Conservation (phyloP, 2,797 vertebrate genomes). For the Crossoptilon crossoptilon region DNA sequence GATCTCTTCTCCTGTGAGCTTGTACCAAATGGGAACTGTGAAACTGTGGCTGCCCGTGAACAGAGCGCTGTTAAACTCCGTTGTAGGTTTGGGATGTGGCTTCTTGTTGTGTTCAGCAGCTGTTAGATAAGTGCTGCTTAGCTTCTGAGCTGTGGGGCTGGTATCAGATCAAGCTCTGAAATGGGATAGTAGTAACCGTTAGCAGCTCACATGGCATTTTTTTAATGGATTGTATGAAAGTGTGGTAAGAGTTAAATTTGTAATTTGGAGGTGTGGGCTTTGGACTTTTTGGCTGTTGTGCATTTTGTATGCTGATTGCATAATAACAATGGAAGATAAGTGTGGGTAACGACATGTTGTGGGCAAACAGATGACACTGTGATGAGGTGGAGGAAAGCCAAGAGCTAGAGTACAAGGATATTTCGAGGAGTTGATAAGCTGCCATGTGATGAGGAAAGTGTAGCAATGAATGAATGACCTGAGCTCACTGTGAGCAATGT, state of each 20-base stretch:
- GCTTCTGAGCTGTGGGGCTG: neutral
- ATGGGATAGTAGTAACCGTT: neutral
- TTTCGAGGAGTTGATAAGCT: neutral
- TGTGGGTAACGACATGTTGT: neutral
- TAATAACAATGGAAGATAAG: neutral
- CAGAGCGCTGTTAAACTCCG: rapidly evolving
- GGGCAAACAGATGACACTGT: neutral
- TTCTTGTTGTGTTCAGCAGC: neutral
- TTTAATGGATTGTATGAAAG: neutral
- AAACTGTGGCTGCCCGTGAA: rapidly evolving
- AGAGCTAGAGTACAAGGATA: neutral
- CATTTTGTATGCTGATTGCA: neutral
- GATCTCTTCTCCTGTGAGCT: neutral
- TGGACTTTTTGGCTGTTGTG: neutral
- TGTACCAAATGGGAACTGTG: rapidly evolving
- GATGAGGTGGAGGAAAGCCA: neutral
- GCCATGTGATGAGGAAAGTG: neutral
- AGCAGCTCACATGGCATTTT: neutral
- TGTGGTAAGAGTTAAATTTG: neutral
- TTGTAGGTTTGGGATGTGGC: neutral
- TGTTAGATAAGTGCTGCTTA: neutral
- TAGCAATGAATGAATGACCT: neutral
- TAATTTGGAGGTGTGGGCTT: neutral
- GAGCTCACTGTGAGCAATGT: neutral
- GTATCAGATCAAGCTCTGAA: neutral